A percentile compares a stretch with the other conserved stretches of the same genome.
Evolutionary conservation across 1,140 invertebrate genomes (phyloP).

Genomic region (Orius insidiosus): DNA sequence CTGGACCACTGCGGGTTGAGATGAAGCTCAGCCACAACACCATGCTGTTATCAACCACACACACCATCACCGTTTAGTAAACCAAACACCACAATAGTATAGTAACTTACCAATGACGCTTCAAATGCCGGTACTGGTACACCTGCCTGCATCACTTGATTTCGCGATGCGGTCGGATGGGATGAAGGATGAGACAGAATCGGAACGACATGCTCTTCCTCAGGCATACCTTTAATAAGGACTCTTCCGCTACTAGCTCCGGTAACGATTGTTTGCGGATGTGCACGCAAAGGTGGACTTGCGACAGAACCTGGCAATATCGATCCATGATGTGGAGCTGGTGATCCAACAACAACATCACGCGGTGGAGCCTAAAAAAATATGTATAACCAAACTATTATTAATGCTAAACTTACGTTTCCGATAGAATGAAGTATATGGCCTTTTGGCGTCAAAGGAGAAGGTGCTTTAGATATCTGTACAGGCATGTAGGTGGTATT

Average conservation of each 20-base stretch:
- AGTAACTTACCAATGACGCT: slow-evolving; percentile 45
- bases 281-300: slow-evolving; percentile 36
- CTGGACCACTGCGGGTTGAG: slow-evolving; percentile 23
- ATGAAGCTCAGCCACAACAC: slow-evolving; percentile 25
- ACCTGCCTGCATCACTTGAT: slow-evolving; percentile 29
- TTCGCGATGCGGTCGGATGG: slow-evolving; percentile 12
- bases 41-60: slow-evolving; percentile 20
- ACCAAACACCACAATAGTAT: slow-evolving; percentile 10
- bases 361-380: slow-evolving; percentile 11
- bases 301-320: slow-evolving; percentile 32
- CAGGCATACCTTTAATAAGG: background rate
- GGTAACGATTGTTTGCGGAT: slow-evolving; percentile 29
- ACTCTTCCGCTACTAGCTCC: slow-evolving; percentile 27
- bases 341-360: slow-evolving; percentile 17
- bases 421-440: slow-evolving; percentile 20
- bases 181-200: slow-evolving; percentile 30
- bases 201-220: slow-evolving; percentile 28
- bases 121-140: slow-evolving; percentile 42
- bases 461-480: slow-evolving; percentile 17
- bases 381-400: background rate
- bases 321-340: slow-evolving; percentile 21
- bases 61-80: slow-evolving; percentile 15
- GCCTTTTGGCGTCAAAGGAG: slow-evolving; percentile 20
- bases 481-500: slow-evolving; percentile 1
- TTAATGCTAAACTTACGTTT: slow-evolving; percentile 17